Evolutionary conservation across 2,113 vertebrate genomes (phyloP).

Genomic region (Hemiprocne comata): DNA sequence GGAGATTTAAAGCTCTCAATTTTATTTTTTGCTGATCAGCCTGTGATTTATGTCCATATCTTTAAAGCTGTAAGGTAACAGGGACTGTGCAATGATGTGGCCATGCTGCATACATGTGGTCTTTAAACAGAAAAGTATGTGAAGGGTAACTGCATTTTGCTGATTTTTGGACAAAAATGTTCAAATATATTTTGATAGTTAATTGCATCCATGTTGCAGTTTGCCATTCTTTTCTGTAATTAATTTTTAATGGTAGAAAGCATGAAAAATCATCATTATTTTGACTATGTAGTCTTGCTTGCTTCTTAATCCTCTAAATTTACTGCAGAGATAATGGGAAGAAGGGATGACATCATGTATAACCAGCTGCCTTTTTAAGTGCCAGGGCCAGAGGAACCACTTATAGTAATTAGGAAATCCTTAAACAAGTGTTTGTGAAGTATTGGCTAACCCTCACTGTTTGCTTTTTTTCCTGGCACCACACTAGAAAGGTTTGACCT

Average conservation of each 20-base stretch:
- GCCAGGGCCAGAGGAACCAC: slow-evolving; percentile 91
- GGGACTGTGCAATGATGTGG: not conserved
- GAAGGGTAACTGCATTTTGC: not conserved
- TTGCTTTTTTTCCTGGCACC: slow-evolving; percentile 88
- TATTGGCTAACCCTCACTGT: slow-evolving; percentile 89
- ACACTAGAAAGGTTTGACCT: slow-evolving; percentile 91
- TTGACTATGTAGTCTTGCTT: slow-evolving; percentile 68
- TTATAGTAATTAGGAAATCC: slow-evolving; percentile 99
- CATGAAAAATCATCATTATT: slow-evolving; percentile 61
- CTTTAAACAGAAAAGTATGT: not conserved
- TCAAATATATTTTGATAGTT: not conserved
- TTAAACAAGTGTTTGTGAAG: slow-evolving; percentile 97
- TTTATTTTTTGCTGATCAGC: not conserved
- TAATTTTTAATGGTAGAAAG: not conserved
- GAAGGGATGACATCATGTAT: slow-evolving; percentile 87
- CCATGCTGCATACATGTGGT: not conserved
- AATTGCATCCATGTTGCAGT: not conserved
- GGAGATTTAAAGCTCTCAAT: not conserved
- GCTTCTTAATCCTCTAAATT: slow-evolving; percentile 73
- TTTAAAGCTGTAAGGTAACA: not conserved
- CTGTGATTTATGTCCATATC: not conserved
- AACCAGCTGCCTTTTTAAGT: slow-evolving; percentile 90
- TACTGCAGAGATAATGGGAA: slow-evolving; percentile 77
- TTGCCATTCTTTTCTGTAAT: not conserved
- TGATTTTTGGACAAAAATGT: not conserved